Evolutionary conservation across 2,888 invertebrate genomes (phyloP).

Genomic region (Xestia ashworthii): DNA sequence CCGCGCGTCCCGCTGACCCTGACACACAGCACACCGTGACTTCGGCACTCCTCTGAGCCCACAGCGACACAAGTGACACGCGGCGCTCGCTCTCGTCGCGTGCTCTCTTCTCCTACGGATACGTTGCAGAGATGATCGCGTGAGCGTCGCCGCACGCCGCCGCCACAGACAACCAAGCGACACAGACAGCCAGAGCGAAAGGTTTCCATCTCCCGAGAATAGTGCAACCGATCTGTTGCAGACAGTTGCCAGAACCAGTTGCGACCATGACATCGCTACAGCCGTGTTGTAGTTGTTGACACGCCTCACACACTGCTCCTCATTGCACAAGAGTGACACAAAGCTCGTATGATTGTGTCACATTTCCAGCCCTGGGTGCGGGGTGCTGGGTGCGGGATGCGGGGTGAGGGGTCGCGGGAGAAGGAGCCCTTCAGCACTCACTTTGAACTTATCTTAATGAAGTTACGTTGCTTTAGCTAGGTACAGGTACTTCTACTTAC

Average conservation of each 20-base stretch:
- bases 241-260: conserved; percentile 2
- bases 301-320: too few relatives aligned
- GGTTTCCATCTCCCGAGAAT: neutral
- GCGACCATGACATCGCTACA: neutral
- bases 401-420: too few relatives aligned
- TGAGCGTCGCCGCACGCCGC: neutral
- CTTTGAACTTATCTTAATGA: neutral
- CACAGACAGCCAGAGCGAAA: neutral
- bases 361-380: neutral
- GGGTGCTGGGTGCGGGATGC: too few relatives aligned
- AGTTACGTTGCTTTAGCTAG: neutral
- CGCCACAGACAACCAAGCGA: neutral
- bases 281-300: neutral
- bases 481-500: too few relatives aligned
- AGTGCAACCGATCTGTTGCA: neutral
- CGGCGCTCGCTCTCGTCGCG: neutral
- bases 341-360: neutral
- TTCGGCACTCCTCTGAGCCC: neutral
- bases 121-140: neutral
- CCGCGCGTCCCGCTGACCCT: conserved; percentile 19
- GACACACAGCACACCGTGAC: neutral
- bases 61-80: neutral
- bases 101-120: neutral
- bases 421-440: neutral
- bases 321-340: neutral